Evolutionary conservation across 2,797 vertebrate species (phyloP).

Genomic region (Simalia tracyae): DNA sequence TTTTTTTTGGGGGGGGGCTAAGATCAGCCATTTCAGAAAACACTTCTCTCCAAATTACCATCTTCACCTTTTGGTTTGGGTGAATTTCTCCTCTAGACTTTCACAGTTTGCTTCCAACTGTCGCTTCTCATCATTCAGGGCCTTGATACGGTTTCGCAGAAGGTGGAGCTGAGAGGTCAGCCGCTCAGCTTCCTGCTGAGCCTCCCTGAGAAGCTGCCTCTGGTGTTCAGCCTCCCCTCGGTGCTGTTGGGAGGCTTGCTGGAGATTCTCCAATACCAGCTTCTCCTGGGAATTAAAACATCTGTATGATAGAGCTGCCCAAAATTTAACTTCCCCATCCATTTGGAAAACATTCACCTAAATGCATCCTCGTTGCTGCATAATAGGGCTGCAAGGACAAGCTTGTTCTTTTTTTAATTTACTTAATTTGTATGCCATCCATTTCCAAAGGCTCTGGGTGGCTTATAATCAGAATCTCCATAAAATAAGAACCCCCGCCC

Average conservation of each 20-base stretch:
- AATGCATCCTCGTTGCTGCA: neutral
- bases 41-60: neutral
- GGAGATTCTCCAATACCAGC: constrained; percentile 73
- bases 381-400: neutral
- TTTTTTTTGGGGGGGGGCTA: neutral
- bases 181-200: constrained; percentile 61
- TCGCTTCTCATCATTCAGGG: constrained; percentile 69
- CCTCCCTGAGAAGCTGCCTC: constrained; percentile 71
- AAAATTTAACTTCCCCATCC: too few relatives aligned
- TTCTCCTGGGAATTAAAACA: constrained; percentile 67
- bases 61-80: constrained; percentile 75
- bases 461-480: too few relatives aligned
- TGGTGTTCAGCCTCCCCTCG: constrained; percentile 73
- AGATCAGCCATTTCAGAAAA: neutral
- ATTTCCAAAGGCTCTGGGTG: neutral
- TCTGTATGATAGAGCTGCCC: neutral
- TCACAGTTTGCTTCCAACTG: constrained; percentile 73
- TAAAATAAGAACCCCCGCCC: too few relatives aligned
- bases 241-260: constrained; percentile 69
- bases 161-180: constrained; percentile 61
- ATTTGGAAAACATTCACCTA: neutral
- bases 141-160: constrained; percentile 60
- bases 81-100: constrained; percentile 72
- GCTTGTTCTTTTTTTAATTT: neutral
- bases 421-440: neutral